Conservation (phyloP, 2,888 invertebrate species). For the Synergus laeviventris region DNA sequence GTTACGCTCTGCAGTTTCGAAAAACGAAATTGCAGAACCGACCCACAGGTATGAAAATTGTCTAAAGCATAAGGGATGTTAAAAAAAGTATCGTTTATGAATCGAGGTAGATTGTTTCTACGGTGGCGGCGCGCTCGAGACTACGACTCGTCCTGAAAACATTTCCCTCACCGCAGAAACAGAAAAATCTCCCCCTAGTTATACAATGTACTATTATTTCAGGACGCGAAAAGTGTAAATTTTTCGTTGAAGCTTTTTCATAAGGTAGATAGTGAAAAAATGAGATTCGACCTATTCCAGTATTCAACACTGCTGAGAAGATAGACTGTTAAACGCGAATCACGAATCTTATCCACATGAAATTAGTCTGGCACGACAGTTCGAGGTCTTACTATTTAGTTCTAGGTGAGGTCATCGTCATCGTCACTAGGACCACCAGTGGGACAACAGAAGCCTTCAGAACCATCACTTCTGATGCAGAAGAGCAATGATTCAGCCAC, state of each 20-base stretch:
- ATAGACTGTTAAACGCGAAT: slow-evolving; percentile 52
- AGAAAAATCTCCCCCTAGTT: neutral
- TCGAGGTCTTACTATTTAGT: slow-evolving; percentile 54
- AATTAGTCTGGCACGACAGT: slow-evolving; percentile 51
- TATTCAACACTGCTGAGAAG: slow-evolving; percentile 49
- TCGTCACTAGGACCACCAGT: slow-evolving; percentile 80
- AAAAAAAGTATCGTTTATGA: no score
- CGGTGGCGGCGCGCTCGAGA: no score
- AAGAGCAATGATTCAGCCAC: slow-evolving; percentile 87
- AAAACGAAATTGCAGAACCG: no score
- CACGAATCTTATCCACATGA: slow-evolving; percentile 55
- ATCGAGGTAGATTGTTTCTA: no score
- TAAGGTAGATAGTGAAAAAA: neutral
- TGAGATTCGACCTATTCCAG: neutral
- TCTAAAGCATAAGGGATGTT: no score
- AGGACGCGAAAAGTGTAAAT: slow-evolving; percentile 21
- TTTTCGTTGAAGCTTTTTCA: neutral
- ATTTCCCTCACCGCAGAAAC: no score
- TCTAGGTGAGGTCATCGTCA: slow-evolving; percentile 73
- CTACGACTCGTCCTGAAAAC: no score
- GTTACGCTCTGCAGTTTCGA: no score
- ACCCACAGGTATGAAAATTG: no score
- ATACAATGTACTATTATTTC: neutral
- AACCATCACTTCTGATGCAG: slow-evolving; percentile 89
- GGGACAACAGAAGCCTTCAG: slow-evolving; percentile 89